phyloP scores from a whole-genome alignment of 2,888 invertebrate species.

The Phalangium opilio region DNA sequence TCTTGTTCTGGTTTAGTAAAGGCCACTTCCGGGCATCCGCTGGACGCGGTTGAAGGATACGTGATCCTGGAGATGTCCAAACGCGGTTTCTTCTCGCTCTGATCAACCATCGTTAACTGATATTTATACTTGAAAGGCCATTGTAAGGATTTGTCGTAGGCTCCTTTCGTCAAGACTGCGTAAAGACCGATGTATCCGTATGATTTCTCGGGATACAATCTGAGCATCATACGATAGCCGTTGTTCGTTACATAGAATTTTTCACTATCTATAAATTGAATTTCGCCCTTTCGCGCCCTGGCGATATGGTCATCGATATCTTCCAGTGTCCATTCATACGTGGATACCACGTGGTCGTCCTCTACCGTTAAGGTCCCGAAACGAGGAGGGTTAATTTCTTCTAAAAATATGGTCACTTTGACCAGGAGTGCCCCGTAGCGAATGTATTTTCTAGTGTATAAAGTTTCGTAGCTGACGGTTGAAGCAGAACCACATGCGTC shows the following conservation, averaged over 20 bases:
- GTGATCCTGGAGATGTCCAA: conserved; percentile 7
- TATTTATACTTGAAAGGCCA: conserved; percentile 14
- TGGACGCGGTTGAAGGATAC: conserved; percentile 6
- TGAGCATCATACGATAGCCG: conserved; percentile 15
- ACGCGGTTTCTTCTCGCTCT: not conserved
- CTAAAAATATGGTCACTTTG: conserved; percentile 9
- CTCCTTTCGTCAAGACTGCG: conserved; percentile 10
- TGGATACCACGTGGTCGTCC: conserved; percentile 5
- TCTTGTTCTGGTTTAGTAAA: conserved; percentile 13
- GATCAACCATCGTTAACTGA: conserved; percentile 4
- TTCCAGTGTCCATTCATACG: conserved; percentile 11
- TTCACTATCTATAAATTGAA: conserved; percentile 14
- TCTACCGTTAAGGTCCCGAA: conserved; percentile 9
- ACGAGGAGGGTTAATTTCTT: conserved; percentile 13
- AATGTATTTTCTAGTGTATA: conserved; percentile 15
- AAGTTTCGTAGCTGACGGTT: conserved; percentile 9
- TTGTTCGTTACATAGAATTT: conserved; percentile 15
- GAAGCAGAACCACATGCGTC: conserved; percentile 14
- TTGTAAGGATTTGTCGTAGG: conserved; percentile 8
- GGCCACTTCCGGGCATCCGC: conserved; percentile 14
- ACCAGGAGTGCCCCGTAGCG: conserved; percentile 14
- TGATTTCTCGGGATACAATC: conserved; percentile 13
- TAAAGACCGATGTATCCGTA: conserved; percentile 10
- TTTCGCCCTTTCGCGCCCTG: conserved; percentile 1
- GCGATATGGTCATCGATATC: conserved; percentile 9